phyloP scores from a whole-genome alignment of 1,140 invertebrate genomes.

The Procambarus clarkii region DNA sequence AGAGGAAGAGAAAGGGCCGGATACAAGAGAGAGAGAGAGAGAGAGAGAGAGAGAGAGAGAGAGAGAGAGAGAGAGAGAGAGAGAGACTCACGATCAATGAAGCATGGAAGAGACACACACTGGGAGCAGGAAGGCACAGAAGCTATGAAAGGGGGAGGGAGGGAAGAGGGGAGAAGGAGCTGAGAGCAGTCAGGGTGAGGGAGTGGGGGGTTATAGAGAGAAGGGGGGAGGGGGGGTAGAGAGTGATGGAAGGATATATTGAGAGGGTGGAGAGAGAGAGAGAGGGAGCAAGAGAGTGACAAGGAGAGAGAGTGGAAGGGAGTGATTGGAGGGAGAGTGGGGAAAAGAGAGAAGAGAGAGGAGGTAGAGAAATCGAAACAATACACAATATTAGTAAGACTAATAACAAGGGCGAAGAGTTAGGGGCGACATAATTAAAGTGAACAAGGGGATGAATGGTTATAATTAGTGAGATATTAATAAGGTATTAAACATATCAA shows the following conservation, averaged over 20 bases:
- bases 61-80: neutral
- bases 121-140: slow-evolving; percentile 6
- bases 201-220: too few species aligned
- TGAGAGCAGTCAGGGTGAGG: neutral
- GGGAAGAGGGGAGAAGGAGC: too few species aligned
- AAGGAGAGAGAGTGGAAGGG: too few species aligned
- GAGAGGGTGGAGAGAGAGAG: neutral
- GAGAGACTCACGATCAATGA: slow-evolving; percentile 7
- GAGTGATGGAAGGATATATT: neutral
- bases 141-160: neutral
- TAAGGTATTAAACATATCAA: too few species aligned
- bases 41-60: slow-evolving; percentile 15
- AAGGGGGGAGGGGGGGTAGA: neutral
- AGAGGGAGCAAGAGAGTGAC: too few species aligned
- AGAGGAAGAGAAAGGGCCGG: neutral
- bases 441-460: too few species aligned
- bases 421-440: too few species aligned
- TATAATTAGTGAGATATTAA: too few species aligned
- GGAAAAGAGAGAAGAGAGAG: neutral
- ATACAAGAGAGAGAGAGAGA: slow-evolving; percentile 7
- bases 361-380: neutral
- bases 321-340: too few species aligned
- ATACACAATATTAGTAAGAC: too few species aligned
- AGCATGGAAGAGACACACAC: neutral
- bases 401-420: too few species aligned